These are phyloP conservation scores for Myotis findleyi DNA, from an alignment of 2,797 vertebrate species.

Conservation along the genomic window DNA sequence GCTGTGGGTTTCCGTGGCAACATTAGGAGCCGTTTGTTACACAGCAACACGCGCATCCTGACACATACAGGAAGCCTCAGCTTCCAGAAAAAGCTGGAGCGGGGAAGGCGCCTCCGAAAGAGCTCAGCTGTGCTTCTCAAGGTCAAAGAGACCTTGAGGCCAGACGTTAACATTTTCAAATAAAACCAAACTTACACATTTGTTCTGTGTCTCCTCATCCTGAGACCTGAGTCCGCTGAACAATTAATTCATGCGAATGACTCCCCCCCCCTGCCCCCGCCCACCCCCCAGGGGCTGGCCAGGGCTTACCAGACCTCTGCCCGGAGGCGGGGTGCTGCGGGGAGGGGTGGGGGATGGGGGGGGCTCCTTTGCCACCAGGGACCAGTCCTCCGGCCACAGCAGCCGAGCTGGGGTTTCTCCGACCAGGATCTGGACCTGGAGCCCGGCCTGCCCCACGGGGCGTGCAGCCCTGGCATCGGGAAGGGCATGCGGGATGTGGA, in stretches of 20 bases:
- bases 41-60: not conserved
- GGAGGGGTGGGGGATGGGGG: too few relatives aligned
- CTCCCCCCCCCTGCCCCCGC: not conserved
- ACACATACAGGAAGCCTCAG: not conserved
- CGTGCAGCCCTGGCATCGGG: fast-evolving
- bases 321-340: not conserved
- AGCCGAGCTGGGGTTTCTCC: not conserved
- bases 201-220: not conserved
- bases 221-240: not conserved
- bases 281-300: not conserved
- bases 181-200: not conserved
- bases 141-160: not conserved
- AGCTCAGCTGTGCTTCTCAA: not conserved
- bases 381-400: not conserved
- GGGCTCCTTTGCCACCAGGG: not conserved
- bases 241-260: not conserved
- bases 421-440: not conserved
- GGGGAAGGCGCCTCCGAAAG: not conserved
- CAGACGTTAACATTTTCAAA: not conserved
- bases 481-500: not conserved
- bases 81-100: not conserved
- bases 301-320: not conserved
- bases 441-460: fast-evolving
- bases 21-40: not conserved
- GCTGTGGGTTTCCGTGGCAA: not conserved